A percentile compares a stretch with the other conserved stretches of the same genome.
Evolutionary conservation across 2,888 invertebrate species (phyloP).

Genomic region (Conchocele bisecta): DNA sequence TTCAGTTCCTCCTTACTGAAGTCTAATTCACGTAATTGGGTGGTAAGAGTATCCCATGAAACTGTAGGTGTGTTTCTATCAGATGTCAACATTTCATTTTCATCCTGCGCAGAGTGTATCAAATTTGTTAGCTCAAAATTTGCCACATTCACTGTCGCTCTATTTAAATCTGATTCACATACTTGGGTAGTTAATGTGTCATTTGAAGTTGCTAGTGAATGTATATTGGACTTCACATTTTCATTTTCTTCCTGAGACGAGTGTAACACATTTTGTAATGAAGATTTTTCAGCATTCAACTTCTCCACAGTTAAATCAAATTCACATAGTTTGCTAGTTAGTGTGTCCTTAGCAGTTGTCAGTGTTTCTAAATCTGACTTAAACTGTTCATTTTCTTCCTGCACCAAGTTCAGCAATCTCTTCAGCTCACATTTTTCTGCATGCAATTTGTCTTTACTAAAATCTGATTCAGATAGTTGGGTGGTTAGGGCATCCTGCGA

Average conservation of each 20-base stretch:
- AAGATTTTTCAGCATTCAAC: background rate
- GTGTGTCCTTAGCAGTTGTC: background rate
- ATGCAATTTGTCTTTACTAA: background rate
- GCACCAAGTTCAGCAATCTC: background rate
- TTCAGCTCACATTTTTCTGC: background rate
- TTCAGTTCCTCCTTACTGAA: conserved; percentile 7
- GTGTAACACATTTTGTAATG: conserved; percentile 9
- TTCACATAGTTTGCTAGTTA: background rate
- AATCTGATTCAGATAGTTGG: too few species aligned
- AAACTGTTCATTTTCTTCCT: background rate
- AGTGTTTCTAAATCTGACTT: background rate
- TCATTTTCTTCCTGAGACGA: conserved; percentile 7
- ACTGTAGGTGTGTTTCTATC: conserved; percentile 5
- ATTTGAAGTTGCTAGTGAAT: too few species aligned
- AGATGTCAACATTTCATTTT: background rate
- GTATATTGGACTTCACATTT: background rate
- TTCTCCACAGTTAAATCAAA: background rate
- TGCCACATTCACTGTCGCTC: too few species aligned
- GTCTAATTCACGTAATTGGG: too few species aligned
- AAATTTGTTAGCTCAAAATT: too few species aligned
- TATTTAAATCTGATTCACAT: too few species aligned
- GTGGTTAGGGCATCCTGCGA: too few species aligned
- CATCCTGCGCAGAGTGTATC: too few species aligned
- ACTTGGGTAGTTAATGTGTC: too few species aligned
- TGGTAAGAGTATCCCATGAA: too few species aligned